Evolutionary conservation across 2,113 vertebrate genomes (phyloP).

Genomic region (Sprattus sprattus): DNA sequence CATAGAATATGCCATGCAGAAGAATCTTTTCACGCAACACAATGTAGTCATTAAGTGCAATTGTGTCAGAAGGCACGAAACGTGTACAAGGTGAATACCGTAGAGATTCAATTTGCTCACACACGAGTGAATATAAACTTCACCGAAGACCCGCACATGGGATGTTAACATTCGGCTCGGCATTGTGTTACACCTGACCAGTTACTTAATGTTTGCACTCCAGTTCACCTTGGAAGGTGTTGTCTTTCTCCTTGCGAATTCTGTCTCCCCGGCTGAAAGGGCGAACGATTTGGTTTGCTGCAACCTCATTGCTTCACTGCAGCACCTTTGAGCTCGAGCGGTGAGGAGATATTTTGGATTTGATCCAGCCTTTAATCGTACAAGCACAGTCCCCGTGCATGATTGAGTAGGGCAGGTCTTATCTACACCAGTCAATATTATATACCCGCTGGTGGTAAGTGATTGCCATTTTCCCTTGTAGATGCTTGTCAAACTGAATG

Average conservation of each 20-base stretch:
- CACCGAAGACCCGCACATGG: background rate
- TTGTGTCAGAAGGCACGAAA: background rate
- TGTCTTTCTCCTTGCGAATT: background rate
- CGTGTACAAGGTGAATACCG: background rate
- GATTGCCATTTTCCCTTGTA: slow-evolving; percentile 68
- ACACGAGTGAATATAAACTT: background rate
- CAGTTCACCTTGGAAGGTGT: background rate
- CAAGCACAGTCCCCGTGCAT: slow-evolving; percentile 58
- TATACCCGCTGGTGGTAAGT: slow-evolving; percentile 67
- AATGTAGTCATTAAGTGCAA: background rate
- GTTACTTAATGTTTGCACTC: background rate
- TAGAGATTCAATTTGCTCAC: background rate
- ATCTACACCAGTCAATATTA: slow-evolving; percentile 71
- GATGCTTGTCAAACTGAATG: slow-evolving; percentile 76
- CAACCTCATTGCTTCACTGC: slow-evolving; percentile 51
- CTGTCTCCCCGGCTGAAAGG: background rate
- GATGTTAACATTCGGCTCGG: background rate
- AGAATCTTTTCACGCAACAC: background rate
- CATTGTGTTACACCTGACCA: background rate
- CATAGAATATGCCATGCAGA: background rate
- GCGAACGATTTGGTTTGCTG: slow-evolving; percentile 22
- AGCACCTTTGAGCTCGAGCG: slow-evolving; percentile 52
- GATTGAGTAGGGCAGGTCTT: slow-evolving; percentile 68
- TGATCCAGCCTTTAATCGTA: slow-evolving; percentile 59
- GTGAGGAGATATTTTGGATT: slow-evolving; percentile 52